Evolutionary conservation across 1,140 invertebrate species (phyloP), one percentile per base, ranked within the genome.

Genomic region (Halesus radiatus): DNA sequence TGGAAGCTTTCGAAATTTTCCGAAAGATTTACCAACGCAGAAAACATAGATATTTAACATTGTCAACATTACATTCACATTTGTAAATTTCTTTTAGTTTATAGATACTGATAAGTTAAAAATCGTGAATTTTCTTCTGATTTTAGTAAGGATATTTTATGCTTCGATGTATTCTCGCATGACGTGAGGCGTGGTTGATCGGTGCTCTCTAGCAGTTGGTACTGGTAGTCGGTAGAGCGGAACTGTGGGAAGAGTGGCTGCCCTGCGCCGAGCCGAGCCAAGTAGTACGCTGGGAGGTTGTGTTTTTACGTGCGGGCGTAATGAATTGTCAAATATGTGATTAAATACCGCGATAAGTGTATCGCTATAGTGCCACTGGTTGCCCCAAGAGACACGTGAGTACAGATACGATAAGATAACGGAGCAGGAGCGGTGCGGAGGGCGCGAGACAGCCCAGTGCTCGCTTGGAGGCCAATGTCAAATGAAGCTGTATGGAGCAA

Each of bases 311-410:
- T 53, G 37, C 45, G 37, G 68, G n/a, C 45, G 68, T 22, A 16
- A 52, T 53, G 68, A 23, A 23, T 72, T 53, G 68, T 72, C 68
- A 53, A 72, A 53, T 72, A 72, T 72, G 68, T 50, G 68, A 72
- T 52, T 22, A 53, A 72, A 72, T 72, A n/a, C 16, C 45, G 45
- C 50, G 68, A 72, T 52, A 52, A 72, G 68, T 72, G 50, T 52
- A 23, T 29, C 10, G 3, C 18, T 72, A 52, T 10, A 66, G 20
- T 53, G 68, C 68, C 45, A 15, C 68, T 53, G 45, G 37, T 26
- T 15, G 10, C 20, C 37, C 13, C 37, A 20, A n/a, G 45, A 72
- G 68, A 23, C 32, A 18, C 37, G 64, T 68, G 68, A 72, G 45
- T 72, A 72, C 45, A 53, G 18, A 37, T 20, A 60, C 3, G 3